These are phyloP conservation scores for Mugil cephalus DNA, from an alignment of 2,113 vertebrate species.

Conservation along the genomic window DNA sequence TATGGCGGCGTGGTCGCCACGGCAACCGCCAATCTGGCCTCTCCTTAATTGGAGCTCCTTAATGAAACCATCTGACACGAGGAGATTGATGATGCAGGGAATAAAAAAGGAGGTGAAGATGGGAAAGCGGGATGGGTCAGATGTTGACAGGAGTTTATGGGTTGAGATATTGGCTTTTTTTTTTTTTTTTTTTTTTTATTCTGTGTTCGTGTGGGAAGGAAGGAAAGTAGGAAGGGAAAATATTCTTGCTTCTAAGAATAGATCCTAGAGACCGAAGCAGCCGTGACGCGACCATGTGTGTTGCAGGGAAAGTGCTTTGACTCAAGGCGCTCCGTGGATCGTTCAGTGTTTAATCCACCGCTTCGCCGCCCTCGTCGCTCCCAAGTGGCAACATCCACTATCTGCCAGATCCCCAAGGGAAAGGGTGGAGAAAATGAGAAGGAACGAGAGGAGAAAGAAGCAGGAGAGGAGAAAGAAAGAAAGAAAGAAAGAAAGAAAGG, in stretches of 20 bases:
- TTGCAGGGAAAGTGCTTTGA: slow-evolving; percentile 30
- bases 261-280: slow-evolving; percentile 58
- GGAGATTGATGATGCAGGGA: slow-evolving; percentile 57
- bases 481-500: neutral
- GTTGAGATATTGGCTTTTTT: slow-evolving; percentile 14
- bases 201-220: neutral
- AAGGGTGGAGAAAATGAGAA: slow-evolving; percentile 12
- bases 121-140: slow-evolving; percentile 13
- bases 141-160: slow-evolving; percentile 29
- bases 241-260: slow-evolving; percentile 76
- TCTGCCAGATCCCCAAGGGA: slow-evolving; percentile 60
- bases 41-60: slow-evolving; percentile 61
- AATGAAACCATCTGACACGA: slow-evolving; percentile 55
- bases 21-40: slow-evolving; percentile 35
- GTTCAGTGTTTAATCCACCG: slow-evolving; percentile 78
- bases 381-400: slow-evolving; percentile 70
- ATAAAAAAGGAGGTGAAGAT: neutral
- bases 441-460: neutral
- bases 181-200: slow-evolving; percentile 10
- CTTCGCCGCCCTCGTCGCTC: slow-evolving; percentile 73
- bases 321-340: slow-evolving; percentile 59
- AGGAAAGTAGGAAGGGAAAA: slow-evolving; percentile 9
- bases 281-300: slow-evolving; percentile 48
- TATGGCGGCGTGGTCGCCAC: neutral
- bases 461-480: neutral